A percentile compares a stretch with the other conserved stretches of the same genome.
Evolutionary conservation across 2,888 invertebrate genomes (phyloP).

Genomic region (Drepanosiphum platanoidis): DNA sequence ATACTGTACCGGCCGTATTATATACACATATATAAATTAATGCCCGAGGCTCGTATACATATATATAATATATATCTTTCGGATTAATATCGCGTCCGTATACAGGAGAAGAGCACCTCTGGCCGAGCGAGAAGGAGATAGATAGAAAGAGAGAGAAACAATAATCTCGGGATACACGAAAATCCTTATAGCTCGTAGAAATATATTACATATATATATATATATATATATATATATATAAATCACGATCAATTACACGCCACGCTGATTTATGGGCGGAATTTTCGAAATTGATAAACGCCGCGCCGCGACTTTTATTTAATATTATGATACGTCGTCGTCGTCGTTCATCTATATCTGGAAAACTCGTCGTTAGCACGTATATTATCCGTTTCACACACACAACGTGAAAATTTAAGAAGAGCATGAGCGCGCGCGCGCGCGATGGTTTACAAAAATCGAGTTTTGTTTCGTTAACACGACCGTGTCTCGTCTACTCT

Average conservation of each 20-base stretch:
- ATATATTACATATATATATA: too few species aligned
- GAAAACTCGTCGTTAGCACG: background rate
- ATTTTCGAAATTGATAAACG: constrained; percentile 31
- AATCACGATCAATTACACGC: constrained; percentile 18
- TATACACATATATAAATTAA: constrained; percentile 6
- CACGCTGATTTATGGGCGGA: constrained; percentile 31
- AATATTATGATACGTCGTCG: background rate
- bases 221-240: too few species aligned
- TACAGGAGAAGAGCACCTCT: too few species aligned
- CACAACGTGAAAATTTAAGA: background rate
- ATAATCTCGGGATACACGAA: background rate
- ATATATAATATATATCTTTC: background rate
- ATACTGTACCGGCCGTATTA: too few species aligned
- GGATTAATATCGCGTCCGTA: background rate
- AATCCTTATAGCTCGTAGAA: background rate
- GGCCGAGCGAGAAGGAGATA: background rate
- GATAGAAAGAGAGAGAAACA: background rate
- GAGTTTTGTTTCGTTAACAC: constrained; percentile 2
- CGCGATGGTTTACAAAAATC: too few species aligned
- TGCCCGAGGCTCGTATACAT: background rate
- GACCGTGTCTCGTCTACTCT: too few species aligned
- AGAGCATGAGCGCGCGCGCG: too few species aligned
- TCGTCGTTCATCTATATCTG: too few species aligned
- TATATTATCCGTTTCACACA: background rate
- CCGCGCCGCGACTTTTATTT: background rate